Conservation (phyloP, 2,113 vertebrate species). For the Corythaixoides concolor region DNA sequence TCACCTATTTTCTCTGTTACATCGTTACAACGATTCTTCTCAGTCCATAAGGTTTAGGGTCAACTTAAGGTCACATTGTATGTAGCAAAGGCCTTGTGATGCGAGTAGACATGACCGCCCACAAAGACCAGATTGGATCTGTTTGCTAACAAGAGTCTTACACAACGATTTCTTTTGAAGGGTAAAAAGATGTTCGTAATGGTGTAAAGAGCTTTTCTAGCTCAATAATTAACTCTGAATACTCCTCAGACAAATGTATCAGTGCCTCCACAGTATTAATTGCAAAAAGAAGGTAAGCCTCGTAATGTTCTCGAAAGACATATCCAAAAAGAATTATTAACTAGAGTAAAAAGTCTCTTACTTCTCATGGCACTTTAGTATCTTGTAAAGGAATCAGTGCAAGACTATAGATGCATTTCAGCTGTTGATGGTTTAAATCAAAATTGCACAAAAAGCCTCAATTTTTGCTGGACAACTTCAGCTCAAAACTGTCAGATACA, state of each 20-base stretch:
- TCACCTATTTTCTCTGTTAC: not conserved
- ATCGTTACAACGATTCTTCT: not conserved
- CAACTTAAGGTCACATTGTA: not conserved
- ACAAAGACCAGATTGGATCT: not conserved
- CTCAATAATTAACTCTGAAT: not conserved
- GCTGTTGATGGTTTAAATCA: not conserved
- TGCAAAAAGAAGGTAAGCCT: not conserved
- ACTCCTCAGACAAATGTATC: not conserved
- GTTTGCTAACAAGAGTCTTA: not conserved
- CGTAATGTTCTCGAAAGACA: not conserved
- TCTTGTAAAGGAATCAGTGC: not conserved
- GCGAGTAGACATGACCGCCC: not conserved
- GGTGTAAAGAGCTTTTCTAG: not conserved
- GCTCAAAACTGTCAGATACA: not conserved
- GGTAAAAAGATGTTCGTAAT: not conserved
- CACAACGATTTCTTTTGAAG: not conserved
- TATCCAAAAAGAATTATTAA: not conserved
- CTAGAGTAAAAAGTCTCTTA: not conserved
- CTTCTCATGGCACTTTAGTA: not conserved
- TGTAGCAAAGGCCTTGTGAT: not conserved
- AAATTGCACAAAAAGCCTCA: not conserved
- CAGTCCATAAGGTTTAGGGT: not conserved
- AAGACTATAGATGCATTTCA: not conserved
- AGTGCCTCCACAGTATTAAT: not conserved
- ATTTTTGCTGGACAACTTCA: not conserved